Evolutionary conservation across 2,113 vertebrate species (phyloP).

Genomic region (Synodontis membranacea): DNA sequence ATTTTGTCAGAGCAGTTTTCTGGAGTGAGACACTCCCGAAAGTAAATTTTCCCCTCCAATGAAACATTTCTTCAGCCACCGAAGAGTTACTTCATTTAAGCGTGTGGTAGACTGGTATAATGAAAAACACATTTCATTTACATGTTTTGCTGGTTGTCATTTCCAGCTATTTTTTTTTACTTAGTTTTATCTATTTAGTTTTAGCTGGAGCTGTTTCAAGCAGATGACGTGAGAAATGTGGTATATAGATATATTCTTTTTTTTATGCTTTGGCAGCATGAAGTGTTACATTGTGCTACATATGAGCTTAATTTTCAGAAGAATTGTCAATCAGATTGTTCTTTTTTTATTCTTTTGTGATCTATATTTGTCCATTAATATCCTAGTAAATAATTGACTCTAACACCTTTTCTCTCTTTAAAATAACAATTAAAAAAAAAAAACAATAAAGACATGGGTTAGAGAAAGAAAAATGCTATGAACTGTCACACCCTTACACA

Average conservation of each 20-base stretch:
- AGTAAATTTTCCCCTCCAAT: conserved; percentile 12
- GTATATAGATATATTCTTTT: conserved; percentile 64
- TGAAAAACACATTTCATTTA: conserved; percentile 18
- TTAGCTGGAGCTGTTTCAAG: conserved; percentile 35
- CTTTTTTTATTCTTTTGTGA: not conserved
- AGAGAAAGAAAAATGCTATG: not conserved
- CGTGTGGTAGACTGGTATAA: not conserved
- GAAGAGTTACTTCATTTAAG: not conserved
- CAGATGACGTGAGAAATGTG: conserved; percentile 61
- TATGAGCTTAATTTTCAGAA: conserved; percentile 12
- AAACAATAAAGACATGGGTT: not conserved
- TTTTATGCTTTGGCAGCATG: conserved; percentile 67
- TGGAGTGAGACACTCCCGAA: not conserved
- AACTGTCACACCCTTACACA: not conserved
- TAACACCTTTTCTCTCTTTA: not conserved
- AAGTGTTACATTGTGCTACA: conserved; percentile 63
- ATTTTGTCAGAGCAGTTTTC: not conserved
- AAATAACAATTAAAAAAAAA: not conserved
- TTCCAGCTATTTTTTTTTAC: not conserved
- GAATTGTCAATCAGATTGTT: conserved; percentile 9
- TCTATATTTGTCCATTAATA: not conserved
- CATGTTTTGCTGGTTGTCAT: not conserved
- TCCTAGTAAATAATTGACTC: not conserved
- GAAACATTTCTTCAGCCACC: not conserved
- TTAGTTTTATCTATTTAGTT: not conserved